These are phyloP conservation scores for Myiotriccus ornatus DNA, from an alignment of 2,797 vertebrate species.

Conservation along the genomic window DNA sequence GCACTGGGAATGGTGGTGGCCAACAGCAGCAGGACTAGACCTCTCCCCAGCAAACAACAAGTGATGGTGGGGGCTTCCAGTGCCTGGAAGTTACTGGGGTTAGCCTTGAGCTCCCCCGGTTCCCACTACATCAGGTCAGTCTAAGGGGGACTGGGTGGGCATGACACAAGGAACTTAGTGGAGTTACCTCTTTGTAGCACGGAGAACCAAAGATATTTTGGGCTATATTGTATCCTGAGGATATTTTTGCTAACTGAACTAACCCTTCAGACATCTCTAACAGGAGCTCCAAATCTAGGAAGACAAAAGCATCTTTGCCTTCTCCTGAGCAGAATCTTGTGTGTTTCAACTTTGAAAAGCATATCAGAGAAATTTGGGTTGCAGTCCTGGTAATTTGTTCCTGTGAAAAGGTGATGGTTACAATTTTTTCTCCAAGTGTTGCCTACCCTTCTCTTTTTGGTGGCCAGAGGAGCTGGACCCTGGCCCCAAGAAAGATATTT, in stretches of 20 bases:
- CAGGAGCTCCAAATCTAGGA: not conserved
- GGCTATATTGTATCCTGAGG: not conserved
- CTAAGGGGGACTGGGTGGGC: not conserved
- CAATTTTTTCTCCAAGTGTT: not conserved
- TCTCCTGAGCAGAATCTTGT: not conserved
- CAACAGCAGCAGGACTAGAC: not conserved
- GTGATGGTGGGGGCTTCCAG: not conserved
- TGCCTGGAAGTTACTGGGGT: not conserved
- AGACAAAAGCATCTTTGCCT: not conserved
- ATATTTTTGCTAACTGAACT: not conserved
- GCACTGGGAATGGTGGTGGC: fast-evolving
- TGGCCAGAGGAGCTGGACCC: not conserved
- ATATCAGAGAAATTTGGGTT: not conserved
- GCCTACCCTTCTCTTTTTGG: not conserved
- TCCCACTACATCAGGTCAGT: not conserved
- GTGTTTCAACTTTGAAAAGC: not conserved
- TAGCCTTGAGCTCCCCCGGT: not conserved
- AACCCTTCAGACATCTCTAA: not conserved
- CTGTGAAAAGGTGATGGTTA: not conserved
- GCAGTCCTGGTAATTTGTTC: not conserved
- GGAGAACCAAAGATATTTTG: not conserved
- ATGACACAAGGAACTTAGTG: not conserved
- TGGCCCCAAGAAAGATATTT: not conserved
- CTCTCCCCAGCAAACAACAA: not conserved
- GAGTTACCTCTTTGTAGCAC: not conserved